These are phyloP conservation scores for Zoanthus gigantus DNA, from an alignment of 92 coral and sea anemone genomes.

Conservation along the genomic window DNA sequence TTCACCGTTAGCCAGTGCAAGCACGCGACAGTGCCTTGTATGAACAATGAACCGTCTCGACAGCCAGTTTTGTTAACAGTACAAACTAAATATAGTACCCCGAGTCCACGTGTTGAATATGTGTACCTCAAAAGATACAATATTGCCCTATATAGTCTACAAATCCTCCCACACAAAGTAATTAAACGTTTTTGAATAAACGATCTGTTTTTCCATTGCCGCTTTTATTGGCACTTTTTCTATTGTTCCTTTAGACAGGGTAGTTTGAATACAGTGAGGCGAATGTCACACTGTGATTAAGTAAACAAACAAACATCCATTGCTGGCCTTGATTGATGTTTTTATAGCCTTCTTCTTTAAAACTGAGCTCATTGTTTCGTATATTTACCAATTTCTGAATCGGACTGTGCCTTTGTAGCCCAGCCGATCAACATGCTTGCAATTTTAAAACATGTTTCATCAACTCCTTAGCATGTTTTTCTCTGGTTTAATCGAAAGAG, in stretches of 20 bases:
- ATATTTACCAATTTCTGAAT: slow-evolving; percentile 86
- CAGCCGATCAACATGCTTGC: slow-evolving; percentile 65
- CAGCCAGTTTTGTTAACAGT: slow-evolving; percentile 63
- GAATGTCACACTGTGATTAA: slow-evolving; percentile 83
- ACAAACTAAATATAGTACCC: slow-evolving; percentile 64
- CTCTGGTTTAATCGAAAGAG: neutral
- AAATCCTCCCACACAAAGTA: slow-evolving; percentile 95
- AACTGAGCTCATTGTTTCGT: slow-evolving; percentile 86
- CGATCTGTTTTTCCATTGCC: slow-evolving; percentile 88
- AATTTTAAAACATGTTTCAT: slow-evolving; percentile 75
- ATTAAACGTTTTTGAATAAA: slow-evolving; percentile 94
- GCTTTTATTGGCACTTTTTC: slow-evolving; percentile 89
- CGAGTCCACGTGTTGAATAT: slow-evolving; percentile 84
- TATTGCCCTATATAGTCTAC: slow-evolving; percentile 82
- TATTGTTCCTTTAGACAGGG: slow-evolving; percentile 89
- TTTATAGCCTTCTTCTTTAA: slow-evolving; percentile 90
- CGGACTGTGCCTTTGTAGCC: slow-evolving; percentile 73
- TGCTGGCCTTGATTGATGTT: slow-evolving; percentile 88
- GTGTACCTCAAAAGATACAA: slow-evolving; percentile 85
- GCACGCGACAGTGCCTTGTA: slow-evolving; percentile 56
- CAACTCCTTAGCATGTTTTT: neutral
- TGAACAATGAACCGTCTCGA: slow-evolving; percentile 59
- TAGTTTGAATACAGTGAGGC: slow-evolving; percentile 81
- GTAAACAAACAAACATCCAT: slow-evolving; percentile 87
- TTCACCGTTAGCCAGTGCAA: slow-evolving; percentile 56